phyloP scores from a whole-genome alignment of 2,113 vertebrate genomes.

The Otocyon megalotis region DNA sequence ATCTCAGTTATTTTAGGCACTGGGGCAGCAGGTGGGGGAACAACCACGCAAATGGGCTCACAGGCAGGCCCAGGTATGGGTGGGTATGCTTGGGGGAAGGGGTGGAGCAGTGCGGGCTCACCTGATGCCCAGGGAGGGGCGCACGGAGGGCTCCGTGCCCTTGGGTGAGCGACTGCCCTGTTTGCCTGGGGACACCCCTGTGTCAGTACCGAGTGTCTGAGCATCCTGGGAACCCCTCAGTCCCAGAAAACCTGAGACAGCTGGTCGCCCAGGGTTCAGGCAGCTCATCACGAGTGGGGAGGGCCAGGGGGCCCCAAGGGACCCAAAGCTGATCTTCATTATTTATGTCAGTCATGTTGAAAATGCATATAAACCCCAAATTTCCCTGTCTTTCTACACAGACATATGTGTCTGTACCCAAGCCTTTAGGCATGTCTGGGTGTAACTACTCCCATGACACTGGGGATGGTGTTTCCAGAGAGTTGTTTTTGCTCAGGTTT shows the following conservation, averaged over 20 bases:
- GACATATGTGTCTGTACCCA: accelerated
- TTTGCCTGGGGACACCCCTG: neutral
- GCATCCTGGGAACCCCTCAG: neutral
- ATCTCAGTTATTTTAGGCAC: neutral
- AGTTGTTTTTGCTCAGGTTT: neutral
- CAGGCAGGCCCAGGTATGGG: neutral
- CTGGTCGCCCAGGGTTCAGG: neutral
- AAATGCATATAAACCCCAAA: neutral
- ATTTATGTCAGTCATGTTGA: neutral
- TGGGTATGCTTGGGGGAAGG: neutral
- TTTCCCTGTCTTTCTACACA: accelerated
- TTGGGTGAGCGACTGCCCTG: accelerated
- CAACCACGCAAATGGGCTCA: neutral
- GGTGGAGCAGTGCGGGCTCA: neutral
- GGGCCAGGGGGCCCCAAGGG: neutral
- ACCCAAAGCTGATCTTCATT: neutral
- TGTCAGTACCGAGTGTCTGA: neutral
- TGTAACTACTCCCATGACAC: accelerated
- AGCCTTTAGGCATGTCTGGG: accelerated
- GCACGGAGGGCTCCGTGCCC: neutral
- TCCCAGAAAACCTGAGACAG: neutral
- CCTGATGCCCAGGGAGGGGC: too few species aligned
- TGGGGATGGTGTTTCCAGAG: neutral
- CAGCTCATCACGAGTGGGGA: neutral
- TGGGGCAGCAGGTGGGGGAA: neutral